These are phyloP conservation scores for Caenorhabditis remanei DNA, from an alignment of 1,140 invertebrate species.

Conservation along the genomic window DNA sequence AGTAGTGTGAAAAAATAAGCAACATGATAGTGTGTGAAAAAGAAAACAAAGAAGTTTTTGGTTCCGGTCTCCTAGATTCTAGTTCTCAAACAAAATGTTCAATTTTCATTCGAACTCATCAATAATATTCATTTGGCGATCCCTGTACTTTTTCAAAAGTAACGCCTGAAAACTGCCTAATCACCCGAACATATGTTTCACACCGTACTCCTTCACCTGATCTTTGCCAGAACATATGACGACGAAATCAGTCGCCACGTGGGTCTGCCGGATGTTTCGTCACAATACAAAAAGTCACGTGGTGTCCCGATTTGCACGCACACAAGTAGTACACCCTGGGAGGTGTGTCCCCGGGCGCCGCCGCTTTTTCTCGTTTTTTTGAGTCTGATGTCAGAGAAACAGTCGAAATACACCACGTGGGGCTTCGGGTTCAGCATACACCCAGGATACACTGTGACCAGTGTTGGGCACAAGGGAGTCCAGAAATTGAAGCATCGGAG, in stretches of 20 bases:
- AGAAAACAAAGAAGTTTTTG: not conserved
- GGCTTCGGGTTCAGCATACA: slow-evolving; percentile 42
- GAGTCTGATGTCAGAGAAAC: slow-evolving; percentile 22
- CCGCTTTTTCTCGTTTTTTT: not conserved
- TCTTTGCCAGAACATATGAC: slow-evolving; percentile 46
- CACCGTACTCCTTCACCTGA: slow-evolving; percentile 12
- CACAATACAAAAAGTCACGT: slow-evolving; percentile 43
- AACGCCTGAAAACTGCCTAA: not conserved
- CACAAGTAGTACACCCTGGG: not conserved
- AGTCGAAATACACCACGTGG: slow-evolving; percentile 27
- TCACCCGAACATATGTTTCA: slow-evolving; percentile 8
- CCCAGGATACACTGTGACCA: slow-evolving; percentile 42
- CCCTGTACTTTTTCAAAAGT: too few species aligned
- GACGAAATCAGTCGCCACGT: slow-evolving; percentile 47
- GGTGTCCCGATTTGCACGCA: slow-evolving; percentile 36
- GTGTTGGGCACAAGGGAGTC: slow-evolving; percentile 22
- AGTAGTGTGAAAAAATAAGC: not conserved
- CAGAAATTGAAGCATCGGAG: not conserved
- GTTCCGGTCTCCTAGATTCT: not conserved
- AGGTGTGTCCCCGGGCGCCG: slow-evolving; percentile 35
- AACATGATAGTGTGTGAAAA: not conserved
- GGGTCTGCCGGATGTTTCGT: slow-evolving; percentile 51
- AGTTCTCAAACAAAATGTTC: not conserved
- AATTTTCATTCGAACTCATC: not conserved
- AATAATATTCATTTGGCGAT: too few species aligned